These are phyloP conservation scores for Drosophila punjabiensis DNA, from an alignment of 1,140 invertebrate genomes.

Conservation along the genomic window DNA sequence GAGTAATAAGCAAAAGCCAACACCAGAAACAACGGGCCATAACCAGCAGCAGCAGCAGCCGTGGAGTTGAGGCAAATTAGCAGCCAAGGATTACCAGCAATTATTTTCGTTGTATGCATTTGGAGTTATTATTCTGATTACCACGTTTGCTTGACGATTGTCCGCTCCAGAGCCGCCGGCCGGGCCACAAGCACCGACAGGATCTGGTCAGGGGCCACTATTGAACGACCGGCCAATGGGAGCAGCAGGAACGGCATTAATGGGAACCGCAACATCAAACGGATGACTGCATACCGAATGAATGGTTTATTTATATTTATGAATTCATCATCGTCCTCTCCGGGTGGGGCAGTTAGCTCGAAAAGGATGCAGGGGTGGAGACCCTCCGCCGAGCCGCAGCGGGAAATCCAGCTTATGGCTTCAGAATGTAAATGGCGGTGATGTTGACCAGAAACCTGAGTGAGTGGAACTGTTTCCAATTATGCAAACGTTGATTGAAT, in stretches of 20 bases:
- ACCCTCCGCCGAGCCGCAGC: background rate
- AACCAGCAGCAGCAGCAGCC: slow-evolving; percentile 20
- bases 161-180: slow-evolving; percentile 3
- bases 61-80: slow-evolving; percentile 68
- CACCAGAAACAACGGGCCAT: slow-evolving; percentile 35
- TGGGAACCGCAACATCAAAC: slow-evolving; percentile 47
- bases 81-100: slow-evolving; percentile 79
- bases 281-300: slow-evolving; percentile 72
- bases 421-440: slow-evolving; percentile 16
- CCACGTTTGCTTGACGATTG: slow-evolving; percentile 67
- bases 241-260: slow-evolving; percentile 25
- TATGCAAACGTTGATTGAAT: slow-evolving; percentile 18
- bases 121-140: slow-evolving; percentile 79
- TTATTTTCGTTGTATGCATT: slow-evolving; percentile 81
- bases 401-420: slow-evolving; percentile 10
- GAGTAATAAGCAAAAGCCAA: slow-evolving; percentile 55
- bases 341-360: slow-evolving; percentile 34
- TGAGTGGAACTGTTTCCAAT: slow-evolving; percentile 18
- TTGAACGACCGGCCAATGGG: slow-evolving; percentile 14
- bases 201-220: slow-evolving; percentile 6
- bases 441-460: slow-evolving; percentile 14
- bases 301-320: slow-evolving; percentile 80
- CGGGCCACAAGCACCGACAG: background rate
- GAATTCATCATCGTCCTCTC: slow-evolving; percentile 64
- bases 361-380: background rate